A percentile compares a stretch with the other conserved stretches of the same genome.
These are phyloP conservation scores for Rhinoptilus africanus DNA, from an alignment of 2,113 vertebrate genomes.

Conservation along the genomic window DNA sequence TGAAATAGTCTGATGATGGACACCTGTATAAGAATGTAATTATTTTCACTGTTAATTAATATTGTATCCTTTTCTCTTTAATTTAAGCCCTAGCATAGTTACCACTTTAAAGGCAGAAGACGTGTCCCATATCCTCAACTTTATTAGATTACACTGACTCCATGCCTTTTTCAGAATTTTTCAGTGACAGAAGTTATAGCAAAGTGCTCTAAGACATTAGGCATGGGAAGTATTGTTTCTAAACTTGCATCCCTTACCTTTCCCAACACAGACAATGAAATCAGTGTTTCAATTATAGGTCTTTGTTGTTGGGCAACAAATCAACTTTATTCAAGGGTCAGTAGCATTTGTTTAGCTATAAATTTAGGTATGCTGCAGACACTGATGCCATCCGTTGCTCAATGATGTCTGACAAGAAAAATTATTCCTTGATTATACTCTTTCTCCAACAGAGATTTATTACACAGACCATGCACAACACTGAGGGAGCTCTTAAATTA, in stretches of 20 bases:
- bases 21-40: not conserved
- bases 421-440: not conserved
- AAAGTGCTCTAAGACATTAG: constrained; percentile 2
- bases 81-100: not conserved
- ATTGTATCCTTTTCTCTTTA: not conserved
- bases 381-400: not conserved
- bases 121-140: not conserved
- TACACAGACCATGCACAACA: not conserved
- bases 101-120: not conserved
- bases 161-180: not conserved
- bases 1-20: not conserved
- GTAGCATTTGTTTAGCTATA: constrained; percentile 67
- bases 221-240: constrained; percentile 60
- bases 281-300: constrained; percentile 72
- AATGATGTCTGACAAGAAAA: constrained; percentile 4
- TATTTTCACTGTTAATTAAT: not conserved
- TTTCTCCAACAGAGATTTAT: constrained; percentile 50
- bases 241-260: constrained; percentile 38
- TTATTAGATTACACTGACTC: not conserved
- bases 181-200: constrained; percentile 12
- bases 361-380: constrained; percentile 34
- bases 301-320: constrained; percentile 58
- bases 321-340: constrained; percentile 58
- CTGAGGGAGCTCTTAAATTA: not conserved
- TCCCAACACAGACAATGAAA: constrained; percentile 57